A percentile compares a stretch with the other conserved stretches of the same genome.
Conservation (phyloP, 2,888 invertebrate genomes). For the Lobophora halterata region DNA sequence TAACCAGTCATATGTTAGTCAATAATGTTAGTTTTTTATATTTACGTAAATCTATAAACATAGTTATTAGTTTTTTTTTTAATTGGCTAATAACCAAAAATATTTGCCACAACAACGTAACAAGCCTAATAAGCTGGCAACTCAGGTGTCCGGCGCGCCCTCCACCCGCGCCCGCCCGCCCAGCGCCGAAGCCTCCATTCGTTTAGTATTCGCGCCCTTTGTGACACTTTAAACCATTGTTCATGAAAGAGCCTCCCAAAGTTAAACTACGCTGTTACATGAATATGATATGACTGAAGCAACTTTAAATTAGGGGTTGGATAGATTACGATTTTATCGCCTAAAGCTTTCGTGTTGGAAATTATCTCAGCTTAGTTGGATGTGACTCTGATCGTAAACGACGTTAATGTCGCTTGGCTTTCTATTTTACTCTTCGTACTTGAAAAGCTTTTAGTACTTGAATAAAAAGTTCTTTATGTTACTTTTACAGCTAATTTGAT, state of each 20-base stretch:
- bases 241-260: constrained; percentile 61
- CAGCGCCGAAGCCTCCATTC: constrained; percentile 61
- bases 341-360: constrained; percentile 11
- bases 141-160: constrained; percentile 34
- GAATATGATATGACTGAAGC: constrained; percentile 36
- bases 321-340: constrained; percentile 29
- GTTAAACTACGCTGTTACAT: constrained; percentile 44
- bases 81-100: constrained; percentile 6
- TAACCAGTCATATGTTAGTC: no score
- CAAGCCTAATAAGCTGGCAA: constrained; percentile 32
- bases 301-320: constrained; percentile 27
- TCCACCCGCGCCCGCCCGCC: constrained; percentile 39
- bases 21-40: no score
- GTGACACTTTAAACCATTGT: constrained; percentile 77
- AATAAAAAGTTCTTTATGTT: no score
- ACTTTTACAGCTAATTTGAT: no score
- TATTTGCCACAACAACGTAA: constrained; percentile 4
- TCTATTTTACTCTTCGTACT: constrained; percentile 6
- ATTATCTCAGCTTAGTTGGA: constrained; percentile 6
- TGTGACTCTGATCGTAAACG: constrained; percentile 15
- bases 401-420: constrained; percentile 7
- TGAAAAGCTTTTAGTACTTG: constrained; percentile 9
- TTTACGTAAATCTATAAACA: not conserved
- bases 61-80: not conserved
- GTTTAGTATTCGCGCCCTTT: constrained; percentile 77